Percentiles rank a stretch among this genome's conserved stretches.
Evolutionary conservation across 2,797 vertebrate genomes (phyloP).

Genomic region (Scarus forsteni): DNA sequence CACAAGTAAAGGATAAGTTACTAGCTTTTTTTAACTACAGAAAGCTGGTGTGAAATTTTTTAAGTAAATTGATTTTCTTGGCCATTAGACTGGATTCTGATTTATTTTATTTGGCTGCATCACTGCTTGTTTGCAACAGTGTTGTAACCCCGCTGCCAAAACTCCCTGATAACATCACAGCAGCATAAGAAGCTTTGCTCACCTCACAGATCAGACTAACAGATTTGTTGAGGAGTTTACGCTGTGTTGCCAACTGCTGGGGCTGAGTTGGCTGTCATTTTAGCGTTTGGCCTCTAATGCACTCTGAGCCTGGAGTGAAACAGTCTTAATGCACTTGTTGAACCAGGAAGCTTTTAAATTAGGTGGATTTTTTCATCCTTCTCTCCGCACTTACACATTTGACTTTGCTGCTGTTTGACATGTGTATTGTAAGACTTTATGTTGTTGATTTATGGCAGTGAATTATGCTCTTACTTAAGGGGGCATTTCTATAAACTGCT

Average conservation of each 20-base stretch:
- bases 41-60: background rate
- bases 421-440: background rate
- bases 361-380: background rate
- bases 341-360: constrained; percentile 8
- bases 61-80: background rate
- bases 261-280: background rate
- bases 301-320: constrained; percentile 5
- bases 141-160: constrained; percentile 3
- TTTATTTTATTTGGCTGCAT: background rate
- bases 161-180: background rate
- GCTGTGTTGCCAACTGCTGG: background rate
- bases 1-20: no score
- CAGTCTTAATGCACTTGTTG: constrained; percentile 5
- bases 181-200: constrained; percentile 7
- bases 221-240: constrained; percentile 8
- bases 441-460: background rate
- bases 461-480: background rate
- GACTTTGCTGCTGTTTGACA: constrained; percentile 3
- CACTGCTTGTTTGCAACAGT: background rate
- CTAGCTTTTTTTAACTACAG: background rate
- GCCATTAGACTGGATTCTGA: background rate
- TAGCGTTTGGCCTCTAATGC: constrained; percentile 8
- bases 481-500: background rate
- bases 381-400: constrained; percentile 1
- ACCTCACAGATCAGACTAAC: constrained; percentile 13